Base-by-base conservation (phyloP, 2,113 vertebrate genomes). In the Otolemur garnettii region DNA sequence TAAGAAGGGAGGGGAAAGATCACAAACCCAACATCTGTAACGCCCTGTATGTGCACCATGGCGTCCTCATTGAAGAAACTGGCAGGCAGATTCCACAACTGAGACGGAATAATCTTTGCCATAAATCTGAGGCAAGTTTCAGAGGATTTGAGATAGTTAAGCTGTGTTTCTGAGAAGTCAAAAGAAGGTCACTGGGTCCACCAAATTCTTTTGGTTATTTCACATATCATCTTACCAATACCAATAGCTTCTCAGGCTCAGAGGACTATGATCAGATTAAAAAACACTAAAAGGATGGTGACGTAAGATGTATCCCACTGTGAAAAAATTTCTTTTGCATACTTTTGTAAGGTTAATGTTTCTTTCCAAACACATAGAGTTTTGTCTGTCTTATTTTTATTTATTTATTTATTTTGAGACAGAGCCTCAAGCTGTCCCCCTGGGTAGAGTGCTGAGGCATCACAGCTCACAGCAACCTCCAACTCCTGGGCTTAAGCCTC, bases 161-260 rank as follows among this genome's bases (percentile, higher is more conserved):
- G 84, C 55, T 35, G 12, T 33, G 42, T 79, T 96, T 98, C 94
- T 94, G 3, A 3, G 69, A 96, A 94, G 94, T 96, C 86, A 97
- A 96, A 95, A 96, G 95, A 64, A 96, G 74, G 86, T 90, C 96
- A 79, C 28, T 53, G 1, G 22, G 90, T 18, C 82, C 69, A 95
- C 59, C 19, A 97, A 82, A 92, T 94, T 96, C 53, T 75, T 91
- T 60, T 22, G 28, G 59, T 66, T 94, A 90, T 60, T 96, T 97
- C 11, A 95, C 98, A 94, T 75, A 92, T 90, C 84, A 10, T 80
- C 80, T 71, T 81, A 80, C 5, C 75, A 33, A 72, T 87, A 84
- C 13, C 91, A 79, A 90, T 4, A 85, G 74, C 81, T 95, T 96
- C 28, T 85, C 66, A 93, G 84, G 19, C 38, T 42, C 79, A 66